Evolutionary conservation across 2,797 vertebrate species (phyloP), one percentile per base, ranked within the genome.

Genomic region (Molossus alvarezi): DNA sequence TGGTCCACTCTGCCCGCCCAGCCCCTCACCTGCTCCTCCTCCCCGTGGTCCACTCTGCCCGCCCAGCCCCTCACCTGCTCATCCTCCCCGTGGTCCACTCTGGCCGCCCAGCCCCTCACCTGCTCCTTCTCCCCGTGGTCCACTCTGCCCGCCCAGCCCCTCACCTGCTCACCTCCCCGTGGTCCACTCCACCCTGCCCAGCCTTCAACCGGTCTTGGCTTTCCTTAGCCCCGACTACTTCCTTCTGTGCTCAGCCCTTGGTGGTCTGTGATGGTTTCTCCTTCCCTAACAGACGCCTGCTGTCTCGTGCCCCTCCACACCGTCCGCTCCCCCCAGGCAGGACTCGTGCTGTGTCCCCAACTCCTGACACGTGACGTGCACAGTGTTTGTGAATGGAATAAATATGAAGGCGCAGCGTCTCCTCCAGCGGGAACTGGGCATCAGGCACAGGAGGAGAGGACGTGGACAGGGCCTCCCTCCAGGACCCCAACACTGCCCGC

Each of bases 271-370:
- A 21, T 0, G 0, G 6, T 17, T 5, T 1, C 0, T 21, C 18
- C 14, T 0, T 17, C 27, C 29, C 1, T 14, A 1, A 13, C 0
- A 33, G 58, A 13, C 0, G 3, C 8, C 6, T 9, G 8, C 1
- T 2, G 29, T 37, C 76, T 51, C 9, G 4, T 20, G 14, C 14
- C 0, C 12, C 73, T 73, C 17, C 12, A 15, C 8, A 51, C 1
- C 0, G 11, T 11, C 15, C 3, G 51, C 15, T 17, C 41, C 18
- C 62, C 0, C 0, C 1, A 45, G 73, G 55, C 45, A 21, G 67
- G n/a, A 1, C 25, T 21, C 62, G 10, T 1, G 9, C 33, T 3
- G 33, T 48, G 4, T 27, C 86, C 48, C 48, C 60, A 0, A n/a
- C 37, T 2, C 27, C 25, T 0, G 71, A 29, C 45, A 9, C 17